Conservation (phyloP, 2,888 invertebrate genomes). For the Meandrusa payeni region DNA sequence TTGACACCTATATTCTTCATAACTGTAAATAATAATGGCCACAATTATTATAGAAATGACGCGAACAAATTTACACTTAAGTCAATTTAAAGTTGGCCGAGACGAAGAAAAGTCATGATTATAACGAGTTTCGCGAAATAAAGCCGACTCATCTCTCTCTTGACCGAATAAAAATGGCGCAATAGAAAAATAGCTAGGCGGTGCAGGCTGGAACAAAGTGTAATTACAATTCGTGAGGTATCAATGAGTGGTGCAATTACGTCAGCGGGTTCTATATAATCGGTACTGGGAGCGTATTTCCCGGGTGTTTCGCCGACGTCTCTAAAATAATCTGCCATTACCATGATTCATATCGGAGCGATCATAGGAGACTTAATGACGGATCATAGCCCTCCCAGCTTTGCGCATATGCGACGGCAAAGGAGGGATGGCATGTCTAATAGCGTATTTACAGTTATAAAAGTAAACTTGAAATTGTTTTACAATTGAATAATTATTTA, state of each 20-base stretch:
- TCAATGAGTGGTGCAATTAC: constrained; percentile 75
- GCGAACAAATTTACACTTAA: constrained; percentile 10
- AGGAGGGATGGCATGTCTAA: constrained; percentile 41
- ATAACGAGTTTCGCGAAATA: constrained; percentile 21
- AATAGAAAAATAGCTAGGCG: constrained; percentile 52
- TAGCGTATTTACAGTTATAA: too few species aligned
- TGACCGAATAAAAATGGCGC: constrained; percentile 58
- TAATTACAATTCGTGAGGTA: constrained; percentile 76
- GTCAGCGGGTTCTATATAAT: constrained; percentile 66
- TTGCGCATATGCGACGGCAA: constrained; percentile 56
- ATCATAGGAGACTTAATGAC: constrained; percentile 71
- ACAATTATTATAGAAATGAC: constrained; percentile 6
- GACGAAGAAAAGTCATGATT: constrained; percentile 8
- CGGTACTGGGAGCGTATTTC: constrained; percentile 64
- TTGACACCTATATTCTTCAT: constrained; percentile 10
- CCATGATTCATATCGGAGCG: constrained; percentile 74
- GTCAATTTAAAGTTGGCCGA: constrained; percentile 14
- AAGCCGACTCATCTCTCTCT: constrained; percentile 52
- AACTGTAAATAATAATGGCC: constrained; percentile 15
- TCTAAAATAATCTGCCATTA: constrained; percentile 77
- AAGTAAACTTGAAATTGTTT: too few species aligned
- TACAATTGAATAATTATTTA: too few species aligned
- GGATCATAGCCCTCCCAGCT: constrained; percentile 52
- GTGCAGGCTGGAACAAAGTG: constrained; percentile 66
- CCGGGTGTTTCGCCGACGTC: constrained; percentile 68